Conservation (phyloP, 2,888 invertebrate genomes). For the Psylliodes chrysocephalus region DNA sequence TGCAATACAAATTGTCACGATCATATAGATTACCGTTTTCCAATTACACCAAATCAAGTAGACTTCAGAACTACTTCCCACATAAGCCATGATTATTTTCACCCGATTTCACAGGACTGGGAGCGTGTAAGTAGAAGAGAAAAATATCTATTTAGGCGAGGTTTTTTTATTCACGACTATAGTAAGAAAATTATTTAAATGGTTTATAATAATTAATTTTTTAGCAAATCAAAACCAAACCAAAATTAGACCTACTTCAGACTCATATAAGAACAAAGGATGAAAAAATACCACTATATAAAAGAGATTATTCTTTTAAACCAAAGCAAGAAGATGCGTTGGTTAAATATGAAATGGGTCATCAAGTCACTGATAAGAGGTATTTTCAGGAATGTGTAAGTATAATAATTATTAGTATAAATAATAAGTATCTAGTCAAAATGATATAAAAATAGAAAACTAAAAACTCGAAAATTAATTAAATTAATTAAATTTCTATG, state of each 20-base stretch:
- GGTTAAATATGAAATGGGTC: slow-evolving; percentile 37
- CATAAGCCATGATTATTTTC: slow-evolving; percentile 50
- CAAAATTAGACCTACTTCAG: slow-evolving; percentile 48
- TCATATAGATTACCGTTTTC: slow-evolving; percentile 59
- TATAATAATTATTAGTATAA: no score
- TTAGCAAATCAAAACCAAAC: slow-evolving; percentile 53
- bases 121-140: slow-evolving; percentile 56
- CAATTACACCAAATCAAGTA: slow-evolving; percentile 55
- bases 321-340: slow-evolving; percentile 41
- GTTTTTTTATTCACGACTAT: no score
- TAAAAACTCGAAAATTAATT: no score
- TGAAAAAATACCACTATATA: slow-evolving; percentile 48
- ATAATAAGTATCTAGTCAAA: no score
- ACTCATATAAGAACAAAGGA: slow-evolving; percentile 51
- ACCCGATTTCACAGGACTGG: slow-evolving; percentile 58
- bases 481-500: no score
- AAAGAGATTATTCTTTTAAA: slow-evolving; percentile 46
- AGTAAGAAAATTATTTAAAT: no score
- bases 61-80: slow-evolving; percentile 58
- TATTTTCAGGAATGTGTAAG: slow-evolving; percentile 55
- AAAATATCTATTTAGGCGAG: no score
- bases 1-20: not conserved
- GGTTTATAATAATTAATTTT: no score
- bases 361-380: slow-evolving; percentile 47
- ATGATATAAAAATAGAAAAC: no score